Evolutionary conservation across 2,113 vertebrate genomes (phyloP).

Genomic region (Poicephalus gulielmi): DNA sequence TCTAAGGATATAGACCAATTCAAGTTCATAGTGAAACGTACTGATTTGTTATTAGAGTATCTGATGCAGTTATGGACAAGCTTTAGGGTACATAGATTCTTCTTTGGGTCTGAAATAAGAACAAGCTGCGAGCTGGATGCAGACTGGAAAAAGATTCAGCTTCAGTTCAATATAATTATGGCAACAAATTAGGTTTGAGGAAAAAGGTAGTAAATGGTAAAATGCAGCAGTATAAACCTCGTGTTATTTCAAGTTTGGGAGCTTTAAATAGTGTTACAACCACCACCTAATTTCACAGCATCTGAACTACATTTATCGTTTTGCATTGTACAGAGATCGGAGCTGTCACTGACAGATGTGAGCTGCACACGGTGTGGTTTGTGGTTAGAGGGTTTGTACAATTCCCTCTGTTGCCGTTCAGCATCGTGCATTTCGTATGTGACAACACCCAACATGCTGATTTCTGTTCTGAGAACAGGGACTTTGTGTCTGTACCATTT

Average conservation of each 20-base stretch:
- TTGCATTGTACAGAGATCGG: not conserved
- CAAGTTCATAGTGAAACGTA: not conserved
- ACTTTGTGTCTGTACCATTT: not conserved
- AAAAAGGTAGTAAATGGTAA: not conserved
- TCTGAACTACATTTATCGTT: not conserved
- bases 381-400: not conserved
- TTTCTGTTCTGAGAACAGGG: not conserved
- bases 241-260: not conserved
- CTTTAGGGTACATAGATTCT: not conserved
- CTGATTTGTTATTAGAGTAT: not conserved
- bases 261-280: not conserved
- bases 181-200: not conserved
- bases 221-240: not conserved
- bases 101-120: not conserved
- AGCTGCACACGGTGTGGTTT: not conserved
- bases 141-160: not conserved
- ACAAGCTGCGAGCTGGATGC: not conserved
- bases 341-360: not conserved
- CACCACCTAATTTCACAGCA: not conserved
- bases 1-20: not conserved
- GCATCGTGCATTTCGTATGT: fast-evolving
- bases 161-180: not conserved
- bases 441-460: not conserved
- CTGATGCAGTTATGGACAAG: not conserved
- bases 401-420: not conserved